Evolutionary conservation across 2,888 invertebrate species (phyloP).

Genomic region (Pandemis corylana): DNA sequence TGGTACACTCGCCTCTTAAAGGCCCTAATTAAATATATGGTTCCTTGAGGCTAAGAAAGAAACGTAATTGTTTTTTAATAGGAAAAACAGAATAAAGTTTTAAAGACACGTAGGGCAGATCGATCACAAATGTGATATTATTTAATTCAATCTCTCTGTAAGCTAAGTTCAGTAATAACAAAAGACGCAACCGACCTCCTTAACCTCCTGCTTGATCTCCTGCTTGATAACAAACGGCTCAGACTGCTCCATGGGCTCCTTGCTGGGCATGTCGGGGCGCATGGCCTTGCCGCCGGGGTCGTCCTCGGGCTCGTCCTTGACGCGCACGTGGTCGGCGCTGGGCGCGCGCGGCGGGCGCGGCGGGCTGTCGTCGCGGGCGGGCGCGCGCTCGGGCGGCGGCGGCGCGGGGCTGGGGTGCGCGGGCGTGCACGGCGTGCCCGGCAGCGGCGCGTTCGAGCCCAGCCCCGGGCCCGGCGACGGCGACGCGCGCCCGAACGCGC

Average conservation of each 20-base stretch:
- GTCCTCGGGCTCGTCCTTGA: slow-evolving; percentile 88
- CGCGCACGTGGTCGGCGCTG: slow-evolving; percentile 87
- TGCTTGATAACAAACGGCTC: slow-evolving; percentile 61
- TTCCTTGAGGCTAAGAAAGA: no score
- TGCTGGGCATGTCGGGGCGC: slow-evolving; percentile 87
- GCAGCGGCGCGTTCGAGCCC: slow-evolving; percentile 57
- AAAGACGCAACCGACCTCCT: slow-evolving; percentile 73
- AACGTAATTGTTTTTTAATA: no score
- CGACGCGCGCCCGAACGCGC: slow-evolving; percentile 65
- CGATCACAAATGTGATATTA: no score
- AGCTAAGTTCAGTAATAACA: no score
- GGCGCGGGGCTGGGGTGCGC: slow-evolving; percentile 71
- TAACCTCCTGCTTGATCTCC: slow-evolving; percentile 79
- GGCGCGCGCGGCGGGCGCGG: slow-evolving; percentile 80
- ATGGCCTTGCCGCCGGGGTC: slow-evolving; percentile 86
- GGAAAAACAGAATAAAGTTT: no score
- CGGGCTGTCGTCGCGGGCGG: slow-evolving; percentile 84
- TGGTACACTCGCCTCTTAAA: no score
- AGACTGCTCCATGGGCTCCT: slow-evolving; percentile 69
- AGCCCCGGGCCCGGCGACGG: slow-evolving; percentile 81
- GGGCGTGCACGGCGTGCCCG: slow-evolving; percentile 76
- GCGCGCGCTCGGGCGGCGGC: slow-evolving; percentile 47
- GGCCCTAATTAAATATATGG: no score
- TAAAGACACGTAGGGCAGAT: no score
- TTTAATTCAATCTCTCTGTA: no score